Evolutionary conservation across 2,113 vertebrate genomes (phyloP).

Genomic region (Lichenostomus cassidix): DNA sequence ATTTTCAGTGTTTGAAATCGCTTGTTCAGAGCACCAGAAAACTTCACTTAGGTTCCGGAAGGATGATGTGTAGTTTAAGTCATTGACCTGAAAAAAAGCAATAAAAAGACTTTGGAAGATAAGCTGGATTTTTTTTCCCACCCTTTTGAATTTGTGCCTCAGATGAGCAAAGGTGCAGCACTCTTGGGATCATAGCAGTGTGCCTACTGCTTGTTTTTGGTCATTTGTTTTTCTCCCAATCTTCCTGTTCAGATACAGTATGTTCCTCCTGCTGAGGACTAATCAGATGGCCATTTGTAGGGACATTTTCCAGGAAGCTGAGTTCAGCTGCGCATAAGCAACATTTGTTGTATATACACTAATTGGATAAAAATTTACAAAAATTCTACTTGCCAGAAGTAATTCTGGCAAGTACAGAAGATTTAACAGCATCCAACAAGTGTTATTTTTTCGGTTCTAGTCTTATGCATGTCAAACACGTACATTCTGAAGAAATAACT

Average conservation of each 20-base stretch:
- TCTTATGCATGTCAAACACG: not conserved
- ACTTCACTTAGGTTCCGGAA: not conserved
- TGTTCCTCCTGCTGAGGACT: not conserved
- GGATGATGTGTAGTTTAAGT: not conserved
- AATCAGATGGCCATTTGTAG: slow-evolving; percentile 18
- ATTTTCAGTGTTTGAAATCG: not conserved
- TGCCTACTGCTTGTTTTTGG: not conserved
- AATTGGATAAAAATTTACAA: slow-evolving; percentile 16
- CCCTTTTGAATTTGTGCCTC: not conserved
- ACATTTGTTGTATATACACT: slow-evolving; percentile 27
- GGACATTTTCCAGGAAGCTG: not conserved
- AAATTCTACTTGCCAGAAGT: slow-evolving; percentile 13
- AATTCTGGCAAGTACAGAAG: not conserved
- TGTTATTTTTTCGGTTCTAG: not conserved
- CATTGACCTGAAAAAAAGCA: slow-evolving; percentile 6
- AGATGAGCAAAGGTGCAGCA: not conserved
- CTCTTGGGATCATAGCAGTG: not conserved
- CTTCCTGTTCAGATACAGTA: not conserved
- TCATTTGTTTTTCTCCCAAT: not conserved
- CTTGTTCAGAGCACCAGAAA: not conserved
- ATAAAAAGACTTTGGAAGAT: not conserved
- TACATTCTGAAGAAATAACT: not conserved
- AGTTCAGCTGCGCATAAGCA: slow-evolving; percentile 1
- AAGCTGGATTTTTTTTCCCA: not conserved
- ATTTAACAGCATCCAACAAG: not conserved